phyloP scores from a whole-genome alignment of 2,888 invertebrate genomes.

The Brenthis hecate region DNA sequence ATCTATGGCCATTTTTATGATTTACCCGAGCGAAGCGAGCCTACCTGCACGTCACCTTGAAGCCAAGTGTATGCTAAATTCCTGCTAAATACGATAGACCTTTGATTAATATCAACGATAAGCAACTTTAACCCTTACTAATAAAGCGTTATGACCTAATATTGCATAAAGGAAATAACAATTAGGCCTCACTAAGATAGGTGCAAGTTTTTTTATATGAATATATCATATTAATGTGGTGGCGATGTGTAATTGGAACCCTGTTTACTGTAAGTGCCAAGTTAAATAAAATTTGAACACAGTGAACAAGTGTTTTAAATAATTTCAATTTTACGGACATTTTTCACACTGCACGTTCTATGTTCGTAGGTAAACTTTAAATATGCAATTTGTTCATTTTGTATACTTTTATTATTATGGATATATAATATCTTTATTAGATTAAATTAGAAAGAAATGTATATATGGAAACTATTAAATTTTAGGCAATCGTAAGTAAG shows the following conservation, averaged over 20 bases:
- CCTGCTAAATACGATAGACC: slow-evolving; percentile 25
- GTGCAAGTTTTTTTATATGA: too few species aligned
- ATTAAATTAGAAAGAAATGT: too few species aligned
- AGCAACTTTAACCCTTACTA: neutral
- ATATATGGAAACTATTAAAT: too few species aligned
- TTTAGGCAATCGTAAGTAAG: too few species aligned
- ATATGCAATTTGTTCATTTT: too few species aligned
- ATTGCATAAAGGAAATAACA: slow-evolving; percentile 1
- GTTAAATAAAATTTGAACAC: slow-evolving; percentile 24
- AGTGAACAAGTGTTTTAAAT: slow-evolving; percentile 19
- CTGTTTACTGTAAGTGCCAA: slow-evolving; percentile 19
- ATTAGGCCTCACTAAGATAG: slow-evolving; percentile 9
- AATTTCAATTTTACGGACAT: neutral
- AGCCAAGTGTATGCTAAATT: slow-evolving; percentile 38
- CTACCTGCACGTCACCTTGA: slow-evolving; percentile 41
- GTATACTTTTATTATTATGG: too few species aligned
- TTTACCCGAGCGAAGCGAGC: slow-evolving; percentile 34
- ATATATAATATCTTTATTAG: too few species aligned
- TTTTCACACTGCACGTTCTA: neutral
- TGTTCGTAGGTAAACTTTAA: neutral
- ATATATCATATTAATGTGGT: slow-evolving; percentile 17
- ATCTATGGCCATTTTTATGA: slow-evolving; percentile 31
- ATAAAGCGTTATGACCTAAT: slow-evolving; percentile 1
- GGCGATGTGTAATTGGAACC: slow-evolving; percentile 22
- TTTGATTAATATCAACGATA: slow-evolving; percentile 15